Evolutionary conservation across 2,113 vertebrate genomes (phyloP).

Genomic region (Silurus glanis): DNA sequence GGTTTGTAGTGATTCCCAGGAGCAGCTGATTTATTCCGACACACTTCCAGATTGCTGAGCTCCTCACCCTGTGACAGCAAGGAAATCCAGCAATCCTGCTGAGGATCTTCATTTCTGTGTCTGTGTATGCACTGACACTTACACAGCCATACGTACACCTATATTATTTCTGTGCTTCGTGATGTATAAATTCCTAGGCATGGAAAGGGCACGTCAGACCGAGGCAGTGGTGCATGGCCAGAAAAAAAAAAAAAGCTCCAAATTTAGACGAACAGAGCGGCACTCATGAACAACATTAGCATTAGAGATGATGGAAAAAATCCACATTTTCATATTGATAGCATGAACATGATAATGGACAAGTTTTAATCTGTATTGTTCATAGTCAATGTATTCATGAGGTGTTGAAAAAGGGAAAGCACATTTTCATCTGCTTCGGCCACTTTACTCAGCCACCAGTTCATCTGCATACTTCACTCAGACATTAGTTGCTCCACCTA

Average conservation of each 20-base stretch:
- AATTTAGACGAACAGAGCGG: background rate
- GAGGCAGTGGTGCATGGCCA: background rate
- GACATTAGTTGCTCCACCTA: too few species aligned
- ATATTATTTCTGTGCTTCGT: background rate
- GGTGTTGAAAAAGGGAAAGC: background rate
- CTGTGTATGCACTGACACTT: background rate
- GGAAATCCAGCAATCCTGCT: background rate
- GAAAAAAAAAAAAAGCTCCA: background rate
- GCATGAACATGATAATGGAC: background rate
- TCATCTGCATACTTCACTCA: too few species aligned
- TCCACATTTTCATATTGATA: background rate
- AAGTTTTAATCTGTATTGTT: background rate
- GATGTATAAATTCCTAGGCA: background rate
- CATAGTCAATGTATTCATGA: background rate
- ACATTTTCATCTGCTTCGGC: too few species aligned
- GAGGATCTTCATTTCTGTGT: background rate
- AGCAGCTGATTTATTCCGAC: background rate
- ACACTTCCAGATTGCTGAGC: background rate
- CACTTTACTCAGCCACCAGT: too few species aligned
- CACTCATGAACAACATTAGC: background rate
- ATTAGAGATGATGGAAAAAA: background rate
- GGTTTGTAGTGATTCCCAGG: background rate
- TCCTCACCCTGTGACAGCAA: background rate
- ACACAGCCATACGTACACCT: background rate
- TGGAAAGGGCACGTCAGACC: background rate